Evolutionary conservation across 2,888 invertebrate genomes (phyloP).

Genomic region (Argyresthia albistria): DNA sequence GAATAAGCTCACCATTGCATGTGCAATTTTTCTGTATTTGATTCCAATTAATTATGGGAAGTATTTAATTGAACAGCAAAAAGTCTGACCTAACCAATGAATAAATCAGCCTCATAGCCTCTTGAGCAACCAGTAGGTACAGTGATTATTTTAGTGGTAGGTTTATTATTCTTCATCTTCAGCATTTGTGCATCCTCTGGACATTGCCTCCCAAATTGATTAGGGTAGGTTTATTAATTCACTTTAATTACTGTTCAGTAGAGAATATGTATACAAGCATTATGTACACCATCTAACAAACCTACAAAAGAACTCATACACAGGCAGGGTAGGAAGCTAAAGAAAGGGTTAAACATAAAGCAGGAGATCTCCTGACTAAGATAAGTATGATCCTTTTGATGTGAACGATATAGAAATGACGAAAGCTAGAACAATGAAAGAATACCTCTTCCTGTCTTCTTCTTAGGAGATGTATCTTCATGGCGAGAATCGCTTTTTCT

Average conservation of each 20-base stretch:
- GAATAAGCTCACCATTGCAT: neutral
- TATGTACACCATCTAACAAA: neutral
- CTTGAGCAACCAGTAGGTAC: too few relatives aligned
- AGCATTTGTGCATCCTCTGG: too few relatives aligned
- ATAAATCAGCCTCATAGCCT: too few relatives aligned
- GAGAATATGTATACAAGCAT: neutral
- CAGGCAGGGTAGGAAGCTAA: neutral
- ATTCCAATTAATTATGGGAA: too few relatives aligned
- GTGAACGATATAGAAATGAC: neutral
- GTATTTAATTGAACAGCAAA: too few relatives aligned
- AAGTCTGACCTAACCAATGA: too few relatives aligned
- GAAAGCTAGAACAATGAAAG: neutral
- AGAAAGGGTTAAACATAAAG: neutral
- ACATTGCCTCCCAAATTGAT: too few relatives aligned
- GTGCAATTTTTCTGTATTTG: neutral
- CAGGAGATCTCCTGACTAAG: neutral
- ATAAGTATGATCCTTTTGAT: neutral
- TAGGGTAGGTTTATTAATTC: too few relatives aligned
- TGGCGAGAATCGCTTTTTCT: conserved; percentile 38
- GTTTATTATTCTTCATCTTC: too few relatives aligned
- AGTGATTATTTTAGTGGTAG: too few relatives aligned
- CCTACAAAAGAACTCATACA: neutral
- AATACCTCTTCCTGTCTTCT: conserved; percentile 38
- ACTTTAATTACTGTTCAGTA: too few relatives aligned
- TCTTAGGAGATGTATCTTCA: conserved; percentile 24